These are phyloP conservation scores for Laticauda colubrina DNA, from an alignment of 2,113 vertebrate species.

Conservation along the genomic window DNA sequence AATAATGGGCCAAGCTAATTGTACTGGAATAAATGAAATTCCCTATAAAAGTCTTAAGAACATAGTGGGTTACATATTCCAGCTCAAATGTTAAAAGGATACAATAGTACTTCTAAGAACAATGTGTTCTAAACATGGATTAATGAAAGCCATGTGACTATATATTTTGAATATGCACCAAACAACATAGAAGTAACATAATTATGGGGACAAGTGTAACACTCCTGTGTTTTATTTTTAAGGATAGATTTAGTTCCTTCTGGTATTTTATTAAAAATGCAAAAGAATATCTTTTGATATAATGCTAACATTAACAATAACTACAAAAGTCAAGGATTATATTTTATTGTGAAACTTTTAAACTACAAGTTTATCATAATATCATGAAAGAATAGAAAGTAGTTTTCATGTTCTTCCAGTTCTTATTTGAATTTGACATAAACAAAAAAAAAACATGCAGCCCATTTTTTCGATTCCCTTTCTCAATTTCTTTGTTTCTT, in stretches of 20 bases:
- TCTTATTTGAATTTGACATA: not conserved
- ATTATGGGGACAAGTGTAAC: not conserved
- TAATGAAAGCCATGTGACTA: not conserved
- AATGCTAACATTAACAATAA: not conserved
- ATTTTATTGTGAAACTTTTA: not conserved
- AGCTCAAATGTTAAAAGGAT: not conserved
- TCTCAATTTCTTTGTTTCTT: not conserved
- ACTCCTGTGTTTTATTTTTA: not conserved
- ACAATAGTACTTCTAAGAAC: not conserved
- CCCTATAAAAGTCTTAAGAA: not conserved
- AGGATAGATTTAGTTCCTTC: not conserved
- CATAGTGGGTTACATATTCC: not conserved
- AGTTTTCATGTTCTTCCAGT: not conserved
- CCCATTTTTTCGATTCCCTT: not conserved
- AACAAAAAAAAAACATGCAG: not conserved
- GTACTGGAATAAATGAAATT: not conserved
- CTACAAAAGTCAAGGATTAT: not conserved
- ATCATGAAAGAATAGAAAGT: not conserved
- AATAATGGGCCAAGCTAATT: not conserved
- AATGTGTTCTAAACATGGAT: not conserved
- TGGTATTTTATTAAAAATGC: not conserved
- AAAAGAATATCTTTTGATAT: not conserved
- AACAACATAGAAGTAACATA: not conserved
- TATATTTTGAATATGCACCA: not conserved
- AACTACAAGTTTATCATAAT: not conserved